Percentiles rank a stretch among this genome's conserved stretches.
Evolutionary conservation across 1,140 invertebrate genomes (phyloP).

Genomic region (Chironomus tepperi): DNA sequence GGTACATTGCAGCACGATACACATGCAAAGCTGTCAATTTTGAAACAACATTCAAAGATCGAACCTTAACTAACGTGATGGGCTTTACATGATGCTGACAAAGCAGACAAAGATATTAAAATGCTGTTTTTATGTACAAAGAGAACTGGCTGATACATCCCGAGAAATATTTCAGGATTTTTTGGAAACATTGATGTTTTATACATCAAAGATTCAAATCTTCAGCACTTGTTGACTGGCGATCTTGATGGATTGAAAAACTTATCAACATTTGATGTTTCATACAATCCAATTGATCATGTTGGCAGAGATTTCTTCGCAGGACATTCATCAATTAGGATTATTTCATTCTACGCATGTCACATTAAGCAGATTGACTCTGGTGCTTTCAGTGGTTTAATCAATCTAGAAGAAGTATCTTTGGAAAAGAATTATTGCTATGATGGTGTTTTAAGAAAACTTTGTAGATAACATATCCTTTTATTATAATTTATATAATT

Average conservation of each 20-base stretch:
- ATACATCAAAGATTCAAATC: not conserved
- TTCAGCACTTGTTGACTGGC: not conserved
- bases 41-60: not conserved
- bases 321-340: slow-evolving; percentile 10
- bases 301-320: not conserved
- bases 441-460: not conserved
- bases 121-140: not conserved
- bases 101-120: not conserved
- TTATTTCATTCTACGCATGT: not conserved
- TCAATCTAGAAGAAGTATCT: not conserved
- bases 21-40: not conserved
- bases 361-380: not conserved
- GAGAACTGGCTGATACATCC: not conserved
- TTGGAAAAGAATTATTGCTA: not conserved
- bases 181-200: not conserved
- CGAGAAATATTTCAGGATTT: not conserved
- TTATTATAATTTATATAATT: too few species aligned
- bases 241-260: not conserved
- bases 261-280: slow-evolving; percentile 4
- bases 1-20: not conserved
- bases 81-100: not conserved
- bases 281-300: not conserved
- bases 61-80: not conserved
- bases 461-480: too few species aligned
- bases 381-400: not conserved